Evolutionary conservation across 2,797 vertebrate species (phyloP).

Genomic region (Octomys mimax): DNA sequence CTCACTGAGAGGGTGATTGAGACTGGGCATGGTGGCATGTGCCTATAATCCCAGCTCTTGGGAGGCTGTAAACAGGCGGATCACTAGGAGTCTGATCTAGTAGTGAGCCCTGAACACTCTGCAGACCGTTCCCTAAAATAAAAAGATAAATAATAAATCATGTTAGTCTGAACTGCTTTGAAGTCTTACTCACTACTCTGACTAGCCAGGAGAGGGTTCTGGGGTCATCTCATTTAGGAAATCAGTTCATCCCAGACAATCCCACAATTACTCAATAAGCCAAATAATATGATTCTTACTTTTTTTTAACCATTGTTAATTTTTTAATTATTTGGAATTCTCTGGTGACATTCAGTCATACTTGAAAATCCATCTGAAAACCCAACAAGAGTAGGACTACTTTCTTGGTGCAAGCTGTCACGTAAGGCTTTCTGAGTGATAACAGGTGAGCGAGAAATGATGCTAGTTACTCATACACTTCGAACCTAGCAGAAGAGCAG

Average conservation of each 20-base stretch:
- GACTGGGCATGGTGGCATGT: too few relatives aligned
- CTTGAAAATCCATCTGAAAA: conserved; percentile 29
- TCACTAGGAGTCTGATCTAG: too few relatives aligned
- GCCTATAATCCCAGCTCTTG: too few relatives aligned
- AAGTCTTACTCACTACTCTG: not conserved
- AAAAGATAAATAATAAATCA: not conserved
- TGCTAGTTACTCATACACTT: not conserved
- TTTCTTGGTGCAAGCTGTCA: not conserved
- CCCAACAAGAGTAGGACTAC: not conserved
- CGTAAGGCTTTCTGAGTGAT: not conserved
- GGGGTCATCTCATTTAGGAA: not conserved
- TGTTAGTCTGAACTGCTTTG: not conserved
- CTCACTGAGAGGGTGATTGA: too few relatives aligned
- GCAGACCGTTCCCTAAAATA: too few relatives aligned
- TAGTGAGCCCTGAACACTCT: too few relatives aligned
- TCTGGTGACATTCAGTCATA: conserved; percentile 20
- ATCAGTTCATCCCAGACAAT: conserved; percentile 4
- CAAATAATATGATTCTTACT: not conserved
- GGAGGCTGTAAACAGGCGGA: too few relatives aligned
- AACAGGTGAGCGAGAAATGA: not conserved
- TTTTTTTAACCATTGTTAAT: not conserved
- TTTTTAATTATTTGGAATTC: conserved; percentile 51
- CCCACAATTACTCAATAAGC: too few relatives aligned
- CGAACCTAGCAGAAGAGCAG: not conserved
- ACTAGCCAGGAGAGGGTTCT: not conserved